Percentiles rank a stretch among this genome's conserved stretches.
Conservation (phyloP, 1,140 invertebrate species). For the Drosophila bifasciata region DNA sequence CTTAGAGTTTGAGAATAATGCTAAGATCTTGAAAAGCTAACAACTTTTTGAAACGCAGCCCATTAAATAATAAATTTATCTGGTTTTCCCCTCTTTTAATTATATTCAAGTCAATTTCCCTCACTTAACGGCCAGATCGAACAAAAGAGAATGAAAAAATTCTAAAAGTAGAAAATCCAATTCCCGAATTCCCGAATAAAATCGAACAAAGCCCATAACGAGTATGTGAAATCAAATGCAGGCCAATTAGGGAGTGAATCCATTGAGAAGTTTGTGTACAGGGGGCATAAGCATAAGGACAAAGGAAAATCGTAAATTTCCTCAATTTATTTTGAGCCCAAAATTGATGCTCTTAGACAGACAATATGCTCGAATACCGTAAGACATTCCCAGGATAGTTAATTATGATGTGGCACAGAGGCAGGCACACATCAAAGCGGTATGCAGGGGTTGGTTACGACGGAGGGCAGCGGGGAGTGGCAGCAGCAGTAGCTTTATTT, state of each 20-base stretch:
- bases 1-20: slow-evolving; percentile 8
- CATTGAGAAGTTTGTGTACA: too few species aligned
- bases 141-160: slow-evolving; percentile 12
- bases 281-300: not conserved
- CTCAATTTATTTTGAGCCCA: slow-evolving; percentile 36
- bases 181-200: slow-evolving; percentile 34
- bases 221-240: slow-evolving; percentile 48
- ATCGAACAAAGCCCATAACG: slow-evolving; percentile 21
- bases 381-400: slow-evolving; percentile 43
- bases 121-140: not conserved
- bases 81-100: slow-evolving; percentile 9
- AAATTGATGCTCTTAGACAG: slow-evolving; percentile 24
- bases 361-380: slow-evolving; percentile 7
- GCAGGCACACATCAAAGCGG: slow-evolving; percentile 52
- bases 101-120: slow-evolving; percentile 28
- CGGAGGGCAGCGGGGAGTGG: not conserved
- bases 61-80: not conserved
- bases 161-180: slow-evolving; percentile 32
- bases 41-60: not conserved
- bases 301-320: slow-evolving; percentile 44
- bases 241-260: slow-evolving; percentile 22
- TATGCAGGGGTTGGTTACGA: not conserved
- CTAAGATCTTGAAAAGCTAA: slow-evolving; percentile 1
- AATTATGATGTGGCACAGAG: slow-evolving; percentile 58
- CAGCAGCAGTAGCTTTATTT: slow-evolving; percentile 34